phyloP scores from a whole-genome alignment of 2,888 invertebrate species.

The Linnaemya vulpina region DNA sequence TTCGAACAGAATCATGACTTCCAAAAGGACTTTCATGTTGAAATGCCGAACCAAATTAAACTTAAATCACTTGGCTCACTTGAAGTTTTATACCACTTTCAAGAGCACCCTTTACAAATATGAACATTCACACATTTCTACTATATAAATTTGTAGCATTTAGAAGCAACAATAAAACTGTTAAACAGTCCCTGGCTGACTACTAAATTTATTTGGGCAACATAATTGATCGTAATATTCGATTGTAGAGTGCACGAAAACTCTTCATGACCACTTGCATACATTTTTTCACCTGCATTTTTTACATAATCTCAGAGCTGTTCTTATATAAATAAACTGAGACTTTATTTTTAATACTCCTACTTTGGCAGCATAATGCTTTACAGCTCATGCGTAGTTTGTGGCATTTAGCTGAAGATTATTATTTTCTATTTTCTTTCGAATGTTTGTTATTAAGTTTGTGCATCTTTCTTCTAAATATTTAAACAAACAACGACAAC shows the following conservation, averaged over 20 bases:
- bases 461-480: conserved; percentile 34
- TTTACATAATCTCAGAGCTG: conserved; percentile 45
- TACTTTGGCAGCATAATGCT: conserved; percentile 60
- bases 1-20: too few relatives aligned
- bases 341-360: conserved; percentile 62
- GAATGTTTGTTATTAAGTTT: conserved; percentile 19
- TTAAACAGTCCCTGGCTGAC: too few relatives aligned
- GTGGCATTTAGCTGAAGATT: conserved; percentile 45
- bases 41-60: too few relatives aligned
- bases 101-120: too few relatives aligned
- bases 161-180: too few relatives aligned
- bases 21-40: too few relatives aligned
- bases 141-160: too few relatives aligned
- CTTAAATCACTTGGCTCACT: too few relatives aligned
- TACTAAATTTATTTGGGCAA: too few relatives aligned
- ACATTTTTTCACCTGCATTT: conserved; percentile 32
- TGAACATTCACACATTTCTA: too few relatives aligned
- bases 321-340: conserved; percentile 57
- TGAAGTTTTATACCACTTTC: too few relatives aligned
- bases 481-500: conserved; percentile 4
- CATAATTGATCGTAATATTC: neutral
- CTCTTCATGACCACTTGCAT: neutral
- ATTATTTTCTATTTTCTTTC: conserved; percentile 13
- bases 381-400: conserved; percentile 66
- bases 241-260: neutral